Percentiles rank a stretch among this genome's conserved stretches.
Evolutionary conservation across 2,113 vertebrate species (phyloP).

Genomic region (Hydrochoerus hydrochaeris): DNA sequence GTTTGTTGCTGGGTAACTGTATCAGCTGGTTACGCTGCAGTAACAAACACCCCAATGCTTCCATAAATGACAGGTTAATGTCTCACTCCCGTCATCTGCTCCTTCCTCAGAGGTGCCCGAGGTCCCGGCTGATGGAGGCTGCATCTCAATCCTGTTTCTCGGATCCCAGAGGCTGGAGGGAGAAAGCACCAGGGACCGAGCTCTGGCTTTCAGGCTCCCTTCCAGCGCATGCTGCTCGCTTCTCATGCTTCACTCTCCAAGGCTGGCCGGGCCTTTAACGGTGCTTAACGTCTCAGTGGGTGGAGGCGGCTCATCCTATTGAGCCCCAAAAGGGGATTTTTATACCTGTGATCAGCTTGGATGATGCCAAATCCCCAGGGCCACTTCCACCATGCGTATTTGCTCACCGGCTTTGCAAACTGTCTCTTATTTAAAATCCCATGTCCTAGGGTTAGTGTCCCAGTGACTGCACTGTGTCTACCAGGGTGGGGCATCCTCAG

Average conservation of each 20-base stretch:
- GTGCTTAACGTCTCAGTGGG: not conserved
- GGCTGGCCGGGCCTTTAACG: not conserved
- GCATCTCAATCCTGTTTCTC: not conserved
- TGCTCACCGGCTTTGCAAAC: not conserved
- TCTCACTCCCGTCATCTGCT: not conserved
- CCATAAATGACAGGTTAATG: not conserved
- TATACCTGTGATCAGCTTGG: not conserved
- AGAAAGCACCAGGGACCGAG: not conserved
- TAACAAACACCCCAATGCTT: not conserved
- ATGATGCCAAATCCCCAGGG: not conserved
- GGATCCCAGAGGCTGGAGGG: not conserved
- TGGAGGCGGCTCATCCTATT: not conserved
- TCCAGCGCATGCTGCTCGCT: not conserved
- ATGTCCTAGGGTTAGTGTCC: not conserved
- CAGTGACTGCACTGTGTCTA: not conserved
- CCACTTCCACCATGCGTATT: not conserved
- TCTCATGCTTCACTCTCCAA: not conserved
- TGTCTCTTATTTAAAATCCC: not conserved
- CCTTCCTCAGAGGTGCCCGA: not conserved
- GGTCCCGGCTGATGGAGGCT: not conserved
- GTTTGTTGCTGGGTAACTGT: not conserved
- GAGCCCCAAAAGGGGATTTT: not conserved
- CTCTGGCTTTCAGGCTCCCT: not conserved
- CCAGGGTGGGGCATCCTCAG: not conserved
- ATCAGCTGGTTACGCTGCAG: not conserved